Evolutionary conservation across 2,888 invertebrate genomes (phyloP), one percentile per base, ranked within the genome.

Genomic region (Hydrotaea cyrtoneurina): DNA sequence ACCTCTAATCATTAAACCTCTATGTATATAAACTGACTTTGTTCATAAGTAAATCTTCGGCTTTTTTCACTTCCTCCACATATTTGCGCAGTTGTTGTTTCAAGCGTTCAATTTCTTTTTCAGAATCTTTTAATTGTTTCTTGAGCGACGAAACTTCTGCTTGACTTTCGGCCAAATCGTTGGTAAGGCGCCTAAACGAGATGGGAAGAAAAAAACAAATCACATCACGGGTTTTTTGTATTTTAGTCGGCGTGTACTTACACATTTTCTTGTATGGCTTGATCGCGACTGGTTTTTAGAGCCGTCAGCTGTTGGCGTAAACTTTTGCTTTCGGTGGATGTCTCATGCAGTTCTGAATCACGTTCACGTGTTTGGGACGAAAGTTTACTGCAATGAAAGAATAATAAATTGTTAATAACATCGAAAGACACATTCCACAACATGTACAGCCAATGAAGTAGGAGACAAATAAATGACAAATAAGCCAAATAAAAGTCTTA

Each of bases 51-150:
- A 96, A 92, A 88, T 97, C 96, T 91, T 97, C 96, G 83, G 96
- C 95, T 88, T 96, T 93, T 89, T 96, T 95, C 17, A 97, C 95
- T 93, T 97, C 96, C 87, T 95, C 94, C 5, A 97, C 96, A 92
- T 97, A 97, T 88, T 96, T 96, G 89, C 96, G 96, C 83, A 97
- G 92, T 89, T 97, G 96, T 85, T 94, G 94, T 90, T 96, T 96
- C 85, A 97, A 92, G 87, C 95, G 94, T 78, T 95, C 95, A 23
- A 96, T 95, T 93, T 97, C 96, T 89, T 94, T 94, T 87, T 94
- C 94, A 19, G 95, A 94, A 78, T 94, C 94, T 75, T 95, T 95
- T 87, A 96, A 93, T 90, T 96, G 96, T 87, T 94, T 94, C 86
- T 94, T 95, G 17, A 94, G 93, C 31, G 94, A 92, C 87, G 94